Evolutionary conservation across 2,888 invertebrate species (phyloP).

Genomic region (Elmis aenea): DNA sequence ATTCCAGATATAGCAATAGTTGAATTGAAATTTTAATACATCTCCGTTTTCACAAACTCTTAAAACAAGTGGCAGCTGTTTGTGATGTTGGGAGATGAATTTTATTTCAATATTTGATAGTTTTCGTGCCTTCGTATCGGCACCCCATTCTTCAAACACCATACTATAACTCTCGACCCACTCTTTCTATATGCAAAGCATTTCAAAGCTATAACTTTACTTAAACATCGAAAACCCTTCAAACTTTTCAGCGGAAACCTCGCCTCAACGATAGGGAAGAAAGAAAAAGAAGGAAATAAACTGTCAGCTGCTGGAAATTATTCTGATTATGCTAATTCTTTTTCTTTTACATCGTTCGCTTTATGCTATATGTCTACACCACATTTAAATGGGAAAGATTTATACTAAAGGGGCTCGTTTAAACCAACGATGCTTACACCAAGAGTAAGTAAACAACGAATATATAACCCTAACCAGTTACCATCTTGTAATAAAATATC

Average conservation of each 20-base stretch:
- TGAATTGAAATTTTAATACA: slow-evolving; percentile 47
- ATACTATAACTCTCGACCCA: slow-evolving; percentile 25
- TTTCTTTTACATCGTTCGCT: slow-evolving; percentile 45
- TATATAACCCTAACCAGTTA: not conserved
- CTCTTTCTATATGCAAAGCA: slow-evolving; percentile 48
- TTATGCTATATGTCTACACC: slow-evolving; percentile 40
- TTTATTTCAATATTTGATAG: slow-evolving; percentile 52
- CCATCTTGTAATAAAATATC: no score
- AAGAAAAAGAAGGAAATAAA: slow-evolving; percentile 54
- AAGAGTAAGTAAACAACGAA: not conserved
- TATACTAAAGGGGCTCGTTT: slow-evolving; percentile 29
- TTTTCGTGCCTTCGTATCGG: slow-evolving; percentile 42
- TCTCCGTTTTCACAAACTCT: slow-evolving; percentile 48
- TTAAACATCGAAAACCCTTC: slow-evolving; percentile 47
- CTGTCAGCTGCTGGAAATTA: slow-evolving; percentile 60
- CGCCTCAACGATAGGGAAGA: slow-evolving; percentile 30
- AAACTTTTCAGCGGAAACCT: slow-evolving; percentile 42
- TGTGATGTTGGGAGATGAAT: slow-evolving; percentile 50
- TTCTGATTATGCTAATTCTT: slow-evolving; percentile 61
- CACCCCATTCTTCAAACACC: slow-evolving; percentile 29
- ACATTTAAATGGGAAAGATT: slow-evolving; percentile 37
- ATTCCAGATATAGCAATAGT: no score
- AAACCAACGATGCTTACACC: slow-evolving; percentile 8
- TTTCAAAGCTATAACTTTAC: slow-evolving; percentile 46
- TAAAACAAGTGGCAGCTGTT: slow-evolving; percentile 50